Base-by-base conservation (phyloP, 37 sponge, comb jelly and placozoan genomes). In the Ephydatia muelleri region DNA sequence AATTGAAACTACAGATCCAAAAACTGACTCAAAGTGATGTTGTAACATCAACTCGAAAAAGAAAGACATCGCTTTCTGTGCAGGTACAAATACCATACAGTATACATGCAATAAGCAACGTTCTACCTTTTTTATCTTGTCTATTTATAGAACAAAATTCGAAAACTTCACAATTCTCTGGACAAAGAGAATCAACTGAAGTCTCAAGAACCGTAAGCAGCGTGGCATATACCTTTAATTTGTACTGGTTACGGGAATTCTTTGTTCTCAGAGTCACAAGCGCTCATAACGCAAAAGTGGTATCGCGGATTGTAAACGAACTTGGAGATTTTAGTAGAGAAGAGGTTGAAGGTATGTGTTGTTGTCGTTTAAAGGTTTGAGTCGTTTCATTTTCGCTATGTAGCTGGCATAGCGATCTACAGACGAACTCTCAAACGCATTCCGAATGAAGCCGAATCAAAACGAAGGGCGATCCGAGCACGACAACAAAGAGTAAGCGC, bases 381-480 rank as follows among this genome's bases (percentile, higher is more conserved):
- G 57, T 57, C 57, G 19, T 57, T 57, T 57, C 57, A 57, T 57
- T 57, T 57, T 57, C 12, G 57, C 57, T 14, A 57, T 57, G 57
- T 57, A 57, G 57, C 57, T 5, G 57, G 57, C 57, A 57, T 57
- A 57, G 57, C 57, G 57, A 57, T 57, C 57, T 57, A 57, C 57
- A 57, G 57, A 57, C 57, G 57, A 57, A 57, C 57, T 57, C 57
- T 57, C 19, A 57, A 57, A 57, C 57, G 57, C 57, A 11, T 57
- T 57, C 57, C 57, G 16, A 71, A 71, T 71, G 72, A 71, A 71
- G 72, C 30, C 33, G 72, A 35, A 71, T 35, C 72, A 34, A 71
- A 71, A 35, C 27, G 72, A 71, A 31, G 72, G 12, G 72, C 72
- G 32, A 71, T 71, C 32, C 72, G 72, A 71, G 72, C 72, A 71